Evolutionary conservation across 2,113 vertebrate species (phyloP).

Genomic region (Mustela lutreola): DNA sequence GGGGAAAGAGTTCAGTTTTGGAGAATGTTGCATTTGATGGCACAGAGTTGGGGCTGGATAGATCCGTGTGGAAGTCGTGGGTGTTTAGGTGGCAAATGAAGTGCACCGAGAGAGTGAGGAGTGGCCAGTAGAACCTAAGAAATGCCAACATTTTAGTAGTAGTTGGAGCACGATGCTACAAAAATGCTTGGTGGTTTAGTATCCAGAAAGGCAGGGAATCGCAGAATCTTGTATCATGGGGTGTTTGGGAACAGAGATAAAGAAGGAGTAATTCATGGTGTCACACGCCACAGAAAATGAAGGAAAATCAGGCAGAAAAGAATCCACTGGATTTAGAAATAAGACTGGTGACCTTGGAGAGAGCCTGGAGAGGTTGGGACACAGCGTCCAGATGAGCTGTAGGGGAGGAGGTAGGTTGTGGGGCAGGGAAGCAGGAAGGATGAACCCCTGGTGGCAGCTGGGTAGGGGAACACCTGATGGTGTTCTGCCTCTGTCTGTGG

Average conservation of each 20-base stretch:
- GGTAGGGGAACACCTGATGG: not conserved
- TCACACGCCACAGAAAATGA: fast-evolving
- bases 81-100: not conserved
- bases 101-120: not conserved
- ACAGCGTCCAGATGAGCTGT: no score
- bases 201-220: not conserved
- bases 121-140: not conserved
- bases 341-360: not conserved
- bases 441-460: not conserved
- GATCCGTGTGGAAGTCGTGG: not conserved
- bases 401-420: not conserved
- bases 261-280: not conserved
- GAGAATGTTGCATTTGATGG: not conserved
- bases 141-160: not conserved
- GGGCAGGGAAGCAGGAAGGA: not conserved
- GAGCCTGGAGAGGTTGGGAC: not conserved
- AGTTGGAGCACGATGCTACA: not conserved
- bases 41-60: not conserved
- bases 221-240: not conserved
- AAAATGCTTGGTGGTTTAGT: not conserved
- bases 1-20: not conserved
- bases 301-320: not conserved
- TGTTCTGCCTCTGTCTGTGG: not conserved
- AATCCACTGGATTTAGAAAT: not conserved
- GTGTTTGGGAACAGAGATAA: not conserved